Evolutionary conservation across 2,888 invertebrate genomes (phyloP), one percentile per base, ranked within the genome.

Genomic region (Rhagium mordax): DNA sequence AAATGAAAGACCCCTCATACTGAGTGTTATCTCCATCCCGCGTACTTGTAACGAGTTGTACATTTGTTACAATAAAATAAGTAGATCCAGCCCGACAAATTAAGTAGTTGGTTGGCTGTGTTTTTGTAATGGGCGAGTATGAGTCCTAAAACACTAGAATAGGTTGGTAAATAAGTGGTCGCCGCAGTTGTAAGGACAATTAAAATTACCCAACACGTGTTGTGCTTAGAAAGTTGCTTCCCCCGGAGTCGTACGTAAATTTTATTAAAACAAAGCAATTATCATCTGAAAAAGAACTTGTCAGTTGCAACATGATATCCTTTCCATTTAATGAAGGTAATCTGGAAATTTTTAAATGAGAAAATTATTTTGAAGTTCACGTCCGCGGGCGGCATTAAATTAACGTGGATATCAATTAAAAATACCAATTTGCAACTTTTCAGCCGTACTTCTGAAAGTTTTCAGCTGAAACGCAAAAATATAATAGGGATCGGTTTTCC

Each of bases 381-480:
- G 16, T 65, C 65, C 53, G 18, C 49, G 15, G 65, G 65, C 65
- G 0, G 33, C 65, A 10, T 33, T 53, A 33, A 65, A 65, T 65
- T 65, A 65, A 65, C 65, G 65, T 53, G 65, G 51, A 53, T 51
- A 53, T 65, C 65, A 65, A 65, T 65, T 65, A 65, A 65, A 65
- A 65, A 65, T 65, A 65, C 53, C 65, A 65, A 55, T 65, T 65
- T 65, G 65, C 53, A 65, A 51, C 53, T 65, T 13, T 21, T n/a
- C 53, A 8, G 27, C 55, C 27, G 6, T 24, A 53, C 21, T 24
- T 13, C 53, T 20, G 21, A 49, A 51, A 65, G 53, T 65, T 65
- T 65, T 13, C 24, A 65, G 20, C 65, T 53, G 53, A 53, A 53
- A 65, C 13, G 65, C 53, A 29, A 53, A 20, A 53, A 65, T 49